Percentiles rank a stretch among this genome's conserved stretches.
Evolutionary conservation across 1,140 invertebrate species (phyloP).

Genomic region (Aporrectodea caliginosa): DNA sequence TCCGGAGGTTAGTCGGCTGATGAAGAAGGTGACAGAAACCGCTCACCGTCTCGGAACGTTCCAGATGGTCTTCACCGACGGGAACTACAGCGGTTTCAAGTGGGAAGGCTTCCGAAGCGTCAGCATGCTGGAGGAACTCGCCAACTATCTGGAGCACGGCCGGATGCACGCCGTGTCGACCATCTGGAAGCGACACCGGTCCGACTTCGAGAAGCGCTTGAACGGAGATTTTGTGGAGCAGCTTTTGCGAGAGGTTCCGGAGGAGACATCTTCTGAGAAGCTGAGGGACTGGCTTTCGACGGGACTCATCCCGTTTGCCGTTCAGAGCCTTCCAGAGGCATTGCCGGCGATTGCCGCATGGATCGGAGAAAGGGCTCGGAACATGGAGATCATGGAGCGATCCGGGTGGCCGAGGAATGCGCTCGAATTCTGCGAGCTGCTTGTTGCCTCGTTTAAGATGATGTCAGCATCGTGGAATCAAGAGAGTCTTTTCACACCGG

Average conservation of each 20-base stretch:
- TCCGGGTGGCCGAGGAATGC: conserved; percentile 42
- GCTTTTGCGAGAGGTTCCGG: background rate
- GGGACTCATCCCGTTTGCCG: background rate
- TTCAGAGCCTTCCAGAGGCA: conserved; percentile 15
- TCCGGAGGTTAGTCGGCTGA: background rate
- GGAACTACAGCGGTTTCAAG: background rate
- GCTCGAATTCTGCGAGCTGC: conserved; percentile 33
- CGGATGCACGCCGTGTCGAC: background rate
- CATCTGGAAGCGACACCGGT: background rate
- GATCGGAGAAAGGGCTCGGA: conserved; percentile 39
- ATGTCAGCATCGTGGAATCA: background rate
- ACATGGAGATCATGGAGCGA: conserved; percentile 40
- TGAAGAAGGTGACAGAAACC: background rate
- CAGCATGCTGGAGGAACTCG: background rate
- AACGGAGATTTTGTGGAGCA: background rate
- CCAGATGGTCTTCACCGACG: background rate
- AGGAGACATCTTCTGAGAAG: background rate
- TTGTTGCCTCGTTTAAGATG: background rate
- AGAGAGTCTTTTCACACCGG: background rate
- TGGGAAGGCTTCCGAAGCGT: background rate
- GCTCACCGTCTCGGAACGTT: background rate
- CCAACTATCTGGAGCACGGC: background rate
- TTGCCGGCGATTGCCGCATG: conserved; percentile 35
- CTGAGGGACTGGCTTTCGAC: background rate
- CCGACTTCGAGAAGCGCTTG: background rate